phyloP scores from a whole-genome alignment of 2,888 invertebrate species.

The Plebejus argus region DNA sequence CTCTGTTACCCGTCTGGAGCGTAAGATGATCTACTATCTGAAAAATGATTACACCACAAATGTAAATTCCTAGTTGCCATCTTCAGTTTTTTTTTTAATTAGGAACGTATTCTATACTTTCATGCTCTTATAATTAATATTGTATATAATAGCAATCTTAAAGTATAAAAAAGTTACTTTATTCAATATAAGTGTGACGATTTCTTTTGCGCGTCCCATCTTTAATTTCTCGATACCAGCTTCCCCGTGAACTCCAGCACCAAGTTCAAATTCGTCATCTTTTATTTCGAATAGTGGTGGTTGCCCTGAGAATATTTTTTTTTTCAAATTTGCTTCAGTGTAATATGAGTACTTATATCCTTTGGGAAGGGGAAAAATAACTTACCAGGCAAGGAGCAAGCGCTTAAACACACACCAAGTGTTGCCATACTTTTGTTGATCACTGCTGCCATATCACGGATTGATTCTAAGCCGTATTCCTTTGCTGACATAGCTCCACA shows the following conservation, averaged over 20 bases:
- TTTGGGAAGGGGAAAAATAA: background rate
- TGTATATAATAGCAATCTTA: too few species aligned
- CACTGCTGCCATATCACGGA: slow-evolving; percentile 71
- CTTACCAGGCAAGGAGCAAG: slow-evolving; percentile 84
- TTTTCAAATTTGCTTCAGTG: too few species aligned
- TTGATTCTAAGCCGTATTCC: slow-evolving; percentile 79
- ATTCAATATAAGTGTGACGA: slow-evolving; percentile 71
- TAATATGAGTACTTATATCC: background rate
- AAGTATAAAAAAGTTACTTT: slow-evolving; percentile 50
- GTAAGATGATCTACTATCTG: slow-evolving; percentile 64
- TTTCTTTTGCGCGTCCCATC: slow-evolving; percentile 70
- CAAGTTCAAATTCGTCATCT: slow-evolving; percentile 84
- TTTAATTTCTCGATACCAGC: slow-evolving; percentile 72
- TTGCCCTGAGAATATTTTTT: slow-evolving; percentile 60
- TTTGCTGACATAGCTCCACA: slow-evolving; percentile 88
- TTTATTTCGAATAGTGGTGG: slow-evolving; percentile 83
- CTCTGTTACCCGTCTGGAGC: slow-evolving; percentile 58
- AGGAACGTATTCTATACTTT: too few species aligned
- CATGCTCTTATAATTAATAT: too few species aligned
- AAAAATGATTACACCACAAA: background rate
- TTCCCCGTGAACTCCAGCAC: slow-evolving; percentile 81
- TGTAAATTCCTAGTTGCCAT: too few species aligned
- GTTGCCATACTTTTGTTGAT: slow-evolving; percentile 83
- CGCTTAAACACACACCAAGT: slow-evolving; percentile 84
- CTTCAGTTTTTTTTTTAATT: too few species aligned